Evolutionary conservation across 2,888 invertebrate genomes (phyloP).

Genomic region (Saturnia japonica): DNA sequence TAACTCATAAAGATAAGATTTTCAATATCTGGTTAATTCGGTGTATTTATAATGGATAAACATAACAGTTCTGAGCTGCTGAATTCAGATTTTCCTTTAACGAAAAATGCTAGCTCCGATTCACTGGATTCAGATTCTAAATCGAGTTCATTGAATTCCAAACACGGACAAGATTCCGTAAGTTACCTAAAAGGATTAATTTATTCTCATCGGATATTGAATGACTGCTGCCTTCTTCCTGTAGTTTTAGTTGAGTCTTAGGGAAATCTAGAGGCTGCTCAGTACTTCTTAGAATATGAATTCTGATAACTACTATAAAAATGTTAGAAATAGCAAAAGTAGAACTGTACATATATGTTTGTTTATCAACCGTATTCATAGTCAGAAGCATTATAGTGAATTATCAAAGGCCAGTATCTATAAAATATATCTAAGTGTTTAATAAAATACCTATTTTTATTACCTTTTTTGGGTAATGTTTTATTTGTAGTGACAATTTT

Average conservation of each 20-base stretch:
- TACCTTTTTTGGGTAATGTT: constrained; percentile 16
- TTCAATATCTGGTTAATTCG: background rate
- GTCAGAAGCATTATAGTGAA: constrained; percentile 56
- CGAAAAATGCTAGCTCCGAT: constrained; percentile 90
- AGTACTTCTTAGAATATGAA: constrained; percentile 21
- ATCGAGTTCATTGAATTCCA: constrained; percentile 91
- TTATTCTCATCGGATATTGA: constrained; percentile 65
- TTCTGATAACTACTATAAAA: constrained; percentile 18
- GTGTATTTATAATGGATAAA: constrained; percentile 85
- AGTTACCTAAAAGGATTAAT: constrained; percentile 79
- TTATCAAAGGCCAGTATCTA: constrained; percentile 61
- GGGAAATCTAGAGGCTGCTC: constrained; percentile 28
- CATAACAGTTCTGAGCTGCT: constrained; percentile 85
- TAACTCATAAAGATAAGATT: background rate
- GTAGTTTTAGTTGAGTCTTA: constrained; percentile 45
- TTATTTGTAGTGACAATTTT: background rate
- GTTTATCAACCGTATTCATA: constrained; percentile 68
- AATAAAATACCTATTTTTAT: constrained; percentile 3
- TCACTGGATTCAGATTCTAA: constrained; percentile 92
- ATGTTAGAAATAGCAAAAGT: constrained; percentile 52
- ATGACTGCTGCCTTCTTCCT: constrained; percentile 61
- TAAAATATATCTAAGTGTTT: background rate
- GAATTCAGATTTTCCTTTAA: constrained; percentile 84
- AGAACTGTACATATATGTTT: constrained; percentile 67
- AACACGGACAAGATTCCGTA: constrained; percentile 91